phyloP scores from a whole-genome alignment of 2,888 invertebrate genomes.

The Urechis unicinctus region DNA sequence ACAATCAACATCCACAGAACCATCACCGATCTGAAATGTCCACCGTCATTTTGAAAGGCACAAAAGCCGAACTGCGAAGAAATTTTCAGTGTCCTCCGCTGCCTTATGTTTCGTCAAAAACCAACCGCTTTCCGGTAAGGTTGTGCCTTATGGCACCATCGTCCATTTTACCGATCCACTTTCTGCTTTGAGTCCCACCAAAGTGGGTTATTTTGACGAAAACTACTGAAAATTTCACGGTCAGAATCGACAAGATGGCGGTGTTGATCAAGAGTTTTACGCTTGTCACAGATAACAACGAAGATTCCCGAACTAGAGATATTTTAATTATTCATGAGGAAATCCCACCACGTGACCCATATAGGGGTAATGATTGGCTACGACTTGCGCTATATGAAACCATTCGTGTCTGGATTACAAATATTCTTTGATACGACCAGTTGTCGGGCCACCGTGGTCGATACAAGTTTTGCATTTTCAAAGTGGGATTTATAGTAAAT shows the following conservation, averaged over 20 bases:
- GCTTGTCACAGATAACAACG: constrained; percentile 77
- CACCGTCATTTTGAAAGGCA: constrained; percentile 14
- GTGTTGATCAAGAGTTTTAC: constrained; percentile 92
- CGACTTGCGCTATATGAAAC: no score
- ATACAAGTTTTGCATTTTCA: no score
- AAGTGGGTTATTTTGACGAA: constrained; percentile 19
- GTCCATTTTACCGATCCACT: constrained; percentile 9
- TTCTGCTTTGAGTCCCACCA: constrained; percentile 2
- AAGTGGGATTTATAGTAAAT: no score
- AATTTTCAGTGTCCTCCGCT: constrained; percentile 22
- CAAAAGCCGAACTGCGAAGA: constrained; percentile 21
- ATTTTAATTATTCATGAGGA: constrained; percentile 39
- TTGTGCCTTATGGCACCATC: constrained; percentile 18
- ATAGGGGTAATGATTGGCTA: constrained; percentile 10
- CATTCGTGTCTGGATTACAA: no score
- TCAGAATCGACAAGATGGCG: constrained; percentile 85
- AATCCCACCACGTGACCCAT: constrained; percentile 27
- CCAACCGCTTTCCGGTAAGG: constrained; percentile 13
- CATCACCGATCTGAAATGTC: constrained; percentile 7
- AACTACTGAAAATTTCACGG: constrained; percentile 69
- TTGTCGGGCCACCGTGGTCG: no score
- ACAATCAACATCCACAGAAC: background rate
- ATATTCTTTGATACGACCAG: no score
- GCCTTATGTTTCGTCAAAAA: constrained; percentile 20
- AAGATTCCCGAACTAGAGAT: constrained; percentile 41